phyloP scores from a whole-genome alignment of 2,888 invertebrate species.

The Herminia tarsipennalis region DNA sequence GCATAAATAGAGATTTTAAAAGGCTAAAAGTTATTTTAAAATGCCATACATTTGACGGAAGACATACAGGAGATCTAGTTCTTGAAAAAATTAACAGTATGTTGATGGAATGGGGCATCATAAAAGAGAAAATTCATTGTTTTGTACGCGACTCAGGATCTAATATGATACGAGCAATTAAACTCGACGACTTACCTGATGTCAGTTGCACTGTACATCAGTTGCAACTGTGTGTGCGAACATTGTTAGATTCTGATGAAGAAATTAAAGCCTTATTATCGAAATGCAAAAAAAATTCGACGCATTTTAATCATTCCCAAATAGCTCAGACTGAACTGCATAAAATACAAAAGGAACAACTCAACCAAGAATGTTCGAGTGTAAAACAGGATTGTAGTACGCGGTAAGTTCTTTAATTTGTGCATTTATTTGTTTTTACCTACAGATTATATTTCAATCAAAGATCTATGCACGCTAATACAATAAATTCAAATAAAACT shows the following conservation, averaged over 20 bases:
- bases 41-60: constrained; percentile 19
- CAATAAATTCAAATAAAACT: too few species aligned
- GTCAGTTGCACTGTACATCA: constrained; percentile 20
- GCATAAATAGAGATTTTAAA: constrained; percentile 17
- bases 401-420: too few species aligned
- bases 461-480: too few species aligned
- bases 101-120: constrained; percentile 23
- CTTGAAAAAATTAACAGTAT: constrained; percentile 16
- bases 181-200: constrained; percentile 17
- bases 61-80: constrained; percentile 21
- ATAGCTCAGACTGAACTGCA: constrained; percentile 21
- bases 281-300: constrained; percentile 21
- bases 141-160: constrained; percentile 27
- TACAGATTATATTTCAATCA: too few species aligned
- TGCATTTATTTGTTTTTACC: too few species aligned
- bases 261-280: constrained; percentile 9
- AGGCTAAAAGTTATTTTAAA: constrained; percentile 20
- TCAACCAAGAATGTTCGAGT: constrained; percentile 16
- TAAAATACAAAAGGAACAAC: constrained; percentile 23
- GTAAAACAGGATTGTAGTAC: constrained; percentile 21
- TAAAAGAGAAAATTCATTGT: constrained; percentile 20
- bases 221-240: constrained; percentile 19
- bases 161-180: constrained; percentile 26
- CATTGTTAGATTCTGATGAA: constrained; percentile 13
- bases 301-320: constrained; percentile 24